These are phyloP conservation scores for Thymelicus acteon DNA, from an alignment of 2,888 invertebrate species.

Conservation along the genomic window DNA sequence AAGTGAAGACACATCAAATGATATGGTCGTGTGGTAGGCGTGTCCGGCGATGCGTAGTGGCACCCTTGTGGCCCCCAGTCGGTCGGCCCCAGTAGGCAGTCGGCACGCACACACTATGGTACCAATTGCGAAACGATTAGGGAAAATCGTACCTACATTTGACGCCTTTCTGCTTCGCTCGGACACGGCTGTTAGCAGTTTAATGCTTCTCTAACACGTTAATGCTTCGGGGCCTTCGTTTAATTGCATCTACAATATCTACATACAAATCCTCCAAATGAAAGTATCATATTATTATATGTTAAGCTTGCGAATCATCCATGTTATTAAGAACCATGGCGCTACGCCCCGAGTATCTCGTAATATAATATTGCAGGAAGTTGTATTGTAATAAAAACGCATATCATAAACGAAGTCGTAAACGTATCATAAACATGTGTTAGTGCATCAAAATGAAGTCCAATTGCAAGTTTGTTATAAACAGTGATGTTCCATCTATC, in stretches of 20 bases:
- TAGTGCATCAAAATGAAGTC: slow-evolving; percentile 2
- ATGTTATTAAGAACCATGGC: not conserved
- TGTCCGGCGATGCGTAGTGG: slow-evolving; percentile 59
- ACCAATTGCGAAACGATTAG: slow-evolving; percentile 62
- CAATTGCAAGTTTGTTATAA: not conserved
- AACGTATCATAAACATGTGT: not conserved
- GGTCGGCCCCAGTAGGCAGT: slow-evolving; percentile 74
- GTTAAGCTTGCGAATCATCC: too few species aligned
- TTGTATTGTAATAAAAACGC: slow-evolving; percentile 14
- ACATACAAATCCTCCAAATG: too few species aligned
- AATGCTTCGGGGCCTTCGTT: not conserved
- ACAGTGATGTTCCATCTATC: too few species aligned
- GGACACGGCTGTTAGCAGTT: not conserved
- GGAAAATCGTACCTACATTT: slow-evolving; percentile 53
- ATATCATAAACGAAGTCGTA: slow-evolving; percentile 6
- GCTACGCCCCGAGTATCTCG: not conserved
- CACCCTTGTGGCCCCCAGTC: slow-evolving; percentile 79
- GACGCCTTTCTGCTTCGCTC: slow-evolving; percentile 19
- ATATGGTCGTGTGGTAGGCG: slow-evolving; percentile 58
- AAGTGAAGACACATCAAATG: slow-evolving; percentile 36
- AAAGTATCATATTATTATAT: too few species aligned
- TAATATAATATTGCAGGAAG: slow-evolving; percentile 15
- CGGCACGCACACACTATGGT: slow-evolving; percentile 55
- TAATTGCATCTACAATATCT: not conserved
- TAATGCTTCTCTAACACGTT: not conserved